Percentiles rank a stretch among this genome's conserved stretches.
Evolutionary conservation across 2,797 vertebrate species (phyloP).

Genomic region (Peromyscus aztecus): DNA sequence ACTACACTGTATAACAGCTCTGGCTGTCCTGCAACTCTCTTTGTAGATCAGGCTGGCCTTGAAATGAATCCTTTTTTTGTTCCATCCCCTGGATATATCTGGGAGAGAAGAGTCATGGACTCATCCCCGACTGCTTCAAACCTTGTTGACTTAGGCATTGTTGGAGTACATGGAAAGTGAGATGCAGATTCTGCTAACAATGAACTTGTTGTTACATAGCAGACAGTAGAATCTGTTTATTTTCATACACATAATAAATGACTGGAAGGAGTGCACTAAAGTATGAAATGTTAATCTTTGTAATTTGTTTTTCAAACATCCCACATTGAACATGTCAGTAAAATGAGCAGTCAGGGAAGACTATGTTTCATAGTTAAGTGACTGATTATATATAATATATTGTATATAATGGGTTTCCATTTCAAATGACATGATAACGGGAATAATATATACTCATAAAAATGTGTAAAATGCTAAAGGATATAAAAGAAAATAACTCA

Average conservation of each 20-base stretch:
- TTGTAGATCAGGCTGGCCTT: neutral
- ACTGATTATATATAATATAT: slow-evolving; percentile 8
- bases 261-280: slow-evolving; percentile 12
- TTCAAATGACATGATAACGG: slow-evolving; percentile 41
- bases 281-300: slow-evolving; percentile 49
- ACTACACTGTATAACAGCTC: neutral
- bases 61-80: neutral
- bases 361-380: slow-evolving; percentile 9
- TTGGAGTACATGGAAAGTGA: neutral
- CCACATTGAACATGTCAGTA: slow-evolving; percentile 42
- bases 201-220: neutral
- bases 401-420: slow-evolving; percentile 7
- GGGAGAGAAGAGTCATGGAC: neutral
- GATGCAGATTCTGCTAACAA: neutral
- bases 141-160: slow-evolving; percentile 2
- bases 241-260: neutral
- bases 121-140: neutral
- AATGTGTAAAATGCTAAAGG: slow-evolving; percentile 37
- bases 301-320: slow-evolving; percentile 52
- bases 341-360: slow-evolving; percentile 39
- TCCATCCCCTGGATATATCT: neutral
- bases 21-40: neutral
- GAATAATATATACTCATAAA: slow-evolving; percentile 48
- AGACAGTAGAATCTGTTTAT: slow-evolving; percentile 25
- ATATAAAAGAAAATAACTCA: slow-evolving; percentile 55